Conservation (phyloP, 2,113 vertebrate genomes). For the Eulemur rufifrons region DNA sequence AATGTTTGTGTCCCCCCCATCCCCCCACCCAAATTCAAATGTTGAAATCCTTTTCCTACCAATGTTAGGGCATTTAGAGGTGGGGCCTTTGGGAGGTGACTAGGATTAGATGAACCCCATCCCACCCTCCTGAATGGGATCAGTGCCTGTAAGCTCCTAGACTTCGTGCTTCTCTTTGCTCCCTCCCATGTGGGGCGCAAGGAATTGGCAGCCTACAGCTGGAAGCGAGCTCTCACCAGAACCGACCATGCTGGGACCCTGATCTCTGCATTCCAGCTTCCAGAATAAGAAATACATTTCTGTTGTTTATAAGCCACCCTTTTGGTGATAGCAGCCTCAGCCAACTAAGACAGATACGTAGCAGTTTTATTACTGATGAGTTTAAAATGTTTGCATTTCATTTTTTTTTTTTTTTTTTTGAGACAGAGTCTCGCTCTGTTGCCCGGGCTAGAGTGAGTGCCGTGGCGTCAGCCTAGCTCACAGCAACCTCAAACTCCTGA, state of each 20-base stretch:
- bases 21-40: too few species aligned
- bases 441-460: too few species aligned
- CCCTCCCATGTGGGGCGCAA: not conserved
- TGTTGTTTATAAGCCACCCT: not conserved
- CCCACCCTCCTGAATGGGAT: too few species aligned
- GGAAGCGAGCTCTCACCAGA: not conserved
- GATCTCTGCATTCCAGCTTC: too few species aligned
- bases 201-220: not conserved
- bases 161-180: not conserved
- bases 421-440: too few species aligned
- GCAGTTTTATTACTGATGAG: not conserved
- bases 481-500: too few species aligned
- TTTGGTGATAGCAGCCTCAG: not conserved
- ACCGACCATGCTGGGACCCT: not conserved
- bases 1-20: too few species aligned
- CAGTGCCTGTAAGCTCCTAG: not conserved
- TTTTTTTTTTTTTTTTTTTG: not conserved
- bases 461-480: too few species aligned
- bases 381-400: not conserved
- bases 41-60: too few species aligned
- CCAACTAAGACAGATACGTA: not conserved
- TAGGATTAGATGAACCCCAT: not conserved
- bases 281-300: too few species aligned
- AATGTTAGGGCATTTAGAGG: too few species aligned
- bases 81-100: too few species aligned